Base-by-base conservation (phyloP, 2,888 invertebrate genomes). In the Chrysolina americana region DNA sequence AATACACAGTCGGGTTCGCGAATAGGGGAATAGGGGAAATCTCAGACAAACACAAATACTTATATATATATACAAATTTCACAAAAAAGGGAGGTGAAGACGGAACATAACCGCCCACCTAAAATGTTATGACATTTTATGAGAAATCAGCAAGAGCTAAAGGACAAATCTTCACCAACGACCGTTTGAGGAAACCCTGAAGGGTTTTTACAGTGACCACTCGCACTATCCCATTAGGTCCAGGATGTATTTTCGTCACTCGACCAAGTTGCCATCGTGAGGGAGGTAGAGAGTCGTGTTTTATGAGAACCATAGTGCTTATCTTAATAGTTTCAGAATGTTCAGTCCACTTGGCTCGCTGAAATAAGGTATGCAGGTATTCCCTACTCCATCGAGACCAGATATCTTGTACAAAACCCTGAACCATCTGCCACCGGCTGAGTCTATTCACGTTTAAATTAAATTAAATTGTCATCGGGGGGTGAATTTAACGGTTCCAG, bases 1-100 rank as follows among this genome's bases (percentile, higher is more conserved):
- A 28, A 28, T 28, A 28, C 28, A 28, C 28, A 28, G 28, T 28
- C 28, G 28, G 28, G 28, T 28, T 28, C 28, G 28, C 28, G 28
- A 28, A 28, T 28, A 28, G 28, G 28, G 28, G 28, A 28, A 28
- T 28, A 44, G 44, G 15, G 13, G 44, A 44, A 44, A 44, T 15
- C 10, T 15, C 10, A 44, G 28, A 28, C 28, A 28, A 28, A 28
- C 28, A 28, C 28, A 28, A 28, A 28, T 28, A 28, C 2, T 28
- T 28, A 3, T 28, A 28, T 28, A 28, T 28, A 28, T 28, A 28
- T 28, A 28, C 28, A 28, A 28, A 28, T 28, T 28, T 28, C 5
- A 28, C 28, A 50, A 50, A 50, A n/a, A 48, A 48, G 11, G 48
- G 15, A 48, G 48, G 17, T 48, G 48, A 48, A 48, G 48, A 48